phyloP scores from a whole-genome alignment of 2,888 invertebrate genomes.

The Eretmocerus hayati region DNA sequence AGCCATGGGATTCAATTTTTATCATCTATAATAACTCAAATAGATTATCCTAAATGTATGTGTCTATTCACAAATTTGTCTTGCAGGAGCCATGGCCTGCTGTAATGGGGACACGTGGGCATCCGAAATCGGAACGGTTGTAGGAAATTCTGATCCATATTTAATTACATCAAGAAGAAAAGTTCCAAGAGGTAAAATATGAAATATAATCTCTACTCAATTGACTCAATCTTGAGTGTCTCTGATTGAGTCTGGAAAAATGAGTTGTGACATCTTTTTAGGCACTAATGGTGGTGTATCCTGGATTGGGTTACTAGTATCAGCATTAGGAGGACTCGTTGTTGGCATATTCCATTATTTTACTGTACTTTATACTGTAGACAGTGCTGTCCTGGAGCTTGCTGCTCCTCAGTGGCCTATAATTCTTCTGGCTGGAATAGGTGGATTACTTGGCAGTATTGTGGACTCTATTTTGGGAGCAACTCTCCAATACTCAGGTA shows the following conservation, averaged over 20 bases:
- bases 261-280: no score
- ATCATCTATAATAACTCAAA: background rate
- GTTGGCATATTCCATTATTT: slow-evolving; percentile 70
- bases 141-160: slow-evolving; percentile 61
- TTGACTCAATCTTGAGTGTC: no score
- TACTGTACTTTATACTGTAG: slow-evolving; percentile 58
- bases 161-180: slow-evolving; percentile 66
- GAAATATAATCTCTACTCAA: no score
- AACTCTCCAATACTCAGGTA: slow-evolving; percentile 78
- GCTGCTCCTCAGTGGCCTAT: slow-evolving; percentile 75
- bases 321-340: slow-evolving; percentile 60
- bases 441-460: slow-evolving; percentile 73
- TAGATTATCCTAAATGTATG: slow-evolving; percentile 2
- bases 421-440: slow-evolving; percentile 62
- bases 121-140: slow-evolving; percentile 76
- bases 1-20: no score
- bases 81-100: slow-evolving; percentile 65
- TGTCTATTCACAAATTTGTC: slow-evolving; percentile 9
- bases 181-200: slow-evolving; percentile 64
- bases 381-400: slow-evolving; percentile 51
- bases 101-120: slow-evolving; percentile 89
- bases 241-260: no score
- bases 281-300: slow-evolving; percentile 89
- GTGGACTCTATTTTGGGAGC: slow-evolving; percentile 81
- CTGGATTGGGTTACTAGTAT: slow-evolving; percentile 53